Evolutionary conservation across 2,888 invertebrate species (phyloP).

Genomic region (Elmis aenea): DNA sequence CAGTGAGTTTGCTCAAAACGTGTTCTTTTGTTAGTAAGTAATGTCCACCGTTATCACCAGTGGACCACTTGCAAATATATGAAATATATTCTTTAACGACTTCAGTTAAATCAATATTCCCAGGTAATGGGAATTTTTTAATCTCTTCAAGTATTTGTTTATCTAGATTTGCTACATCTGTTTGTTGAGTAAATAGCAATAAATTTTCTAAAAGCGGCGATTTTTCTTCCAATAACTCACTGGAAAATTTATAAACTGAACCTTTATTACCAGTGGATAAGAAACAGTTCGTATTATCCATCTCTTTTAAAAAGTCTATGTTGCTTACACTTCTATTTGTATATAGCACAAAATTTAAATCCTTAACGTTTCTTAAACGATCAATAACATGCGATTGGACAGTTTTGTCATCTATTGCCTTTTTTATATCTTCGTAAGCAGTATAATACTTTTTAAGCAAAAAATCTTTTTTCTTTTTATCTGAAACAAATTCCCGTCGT

Average conservation of each 20-base stretch:
- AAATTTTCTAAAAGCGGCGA: not conserved
- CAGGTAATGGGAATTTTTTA: not conserved
- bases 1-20: not conserved
- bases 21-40: slow-evolving; percentile 1
- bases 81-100: not conserved
- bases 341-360: slow-evolving; percentile 2
- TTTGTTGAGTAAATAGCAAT: slow-evolving; percentile 4
- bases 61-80: slow-evolving; percentile 3
- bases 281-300: slow-evolving; percentile 2
- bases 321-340: slow-evolving; percentile 3
- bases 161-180: not conserved
- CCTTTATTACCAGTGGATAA: not conserved
- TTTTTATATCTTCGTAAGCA: slow-evolving; percentile 1
- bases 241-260: not conserved
- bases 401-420: not conserved
- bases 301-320: not conserved
- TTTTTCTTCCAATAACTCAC: not conserved
- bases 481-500: slow-evolving; percentile 3
- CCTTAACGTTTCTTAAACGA: not conserved
- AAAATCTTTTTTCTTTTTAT: slow-evolving; percentile 1
- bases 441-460: slow-evolving; percentile 1
- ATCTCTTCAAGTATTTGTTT: not conserved
- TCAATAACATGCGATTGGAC: not conserved
- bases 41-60: slow-evolving; percentile 3
- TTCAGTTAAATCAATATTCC: not conserved